phyloP scores from a whole-genome alignment of 1,140 invertebrate species.

The Halesus radiatus region DNA sequence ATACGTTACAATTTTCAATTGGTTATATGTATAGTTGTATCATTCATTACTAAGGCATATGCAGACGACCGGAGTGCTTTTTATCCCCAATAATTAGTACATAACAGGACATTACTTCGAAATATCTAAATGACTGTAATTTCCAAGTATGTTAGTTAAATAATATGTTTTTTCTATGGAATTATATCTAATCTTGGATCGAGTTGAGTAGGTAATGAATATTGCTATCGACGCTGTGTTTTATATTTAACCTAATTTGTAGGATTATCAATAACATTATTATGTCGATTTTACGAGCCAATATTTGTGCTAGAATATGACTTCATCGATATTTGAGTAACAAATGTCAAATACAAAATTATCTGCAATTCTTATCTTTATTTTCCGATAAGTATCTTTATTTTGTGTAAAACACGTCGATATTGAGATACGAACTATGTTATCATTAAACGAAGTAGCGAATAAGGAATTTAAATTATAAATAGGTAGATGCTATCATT shows the following conservation, averaged over 20 bases:
- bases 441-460: background rate
- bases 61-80: too few species aligned
- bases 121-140: too few species aligned
- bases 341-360: conserved; percentile 18
- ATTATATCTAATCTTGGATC: too few species aligned
- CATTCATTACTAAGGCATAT: too few species aligned
- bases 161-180: too few species aligned
- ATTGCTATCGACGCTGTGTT: background rate
- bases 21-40: too few species aligned
- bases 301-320: conserved; percentile 10
- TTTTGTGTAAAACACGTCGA: conserved; percentile 10
- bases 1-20: too few species aligned
- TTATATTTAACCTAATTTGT: background rate
- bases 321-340: conserved; percentile 15
- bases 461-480: conserved; percentile 13
- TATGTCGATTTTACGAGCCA: background rate
- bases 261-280: background rate
- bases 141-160: too few species aligned
- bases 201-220: too few species aligned
- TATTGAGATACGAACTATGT: background rate
- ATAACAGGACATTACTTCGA: too few species aligned
- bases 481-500: background rate
- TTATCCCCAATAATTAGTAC: too few species aligned
- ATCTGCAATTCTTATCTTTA: conserved; percentile 22
- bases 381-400: conserved; percentile 2